Base-by-base conservation (phyloP, 2,888 invertebrate genomes). In the Pollenia labialis region DNA sequence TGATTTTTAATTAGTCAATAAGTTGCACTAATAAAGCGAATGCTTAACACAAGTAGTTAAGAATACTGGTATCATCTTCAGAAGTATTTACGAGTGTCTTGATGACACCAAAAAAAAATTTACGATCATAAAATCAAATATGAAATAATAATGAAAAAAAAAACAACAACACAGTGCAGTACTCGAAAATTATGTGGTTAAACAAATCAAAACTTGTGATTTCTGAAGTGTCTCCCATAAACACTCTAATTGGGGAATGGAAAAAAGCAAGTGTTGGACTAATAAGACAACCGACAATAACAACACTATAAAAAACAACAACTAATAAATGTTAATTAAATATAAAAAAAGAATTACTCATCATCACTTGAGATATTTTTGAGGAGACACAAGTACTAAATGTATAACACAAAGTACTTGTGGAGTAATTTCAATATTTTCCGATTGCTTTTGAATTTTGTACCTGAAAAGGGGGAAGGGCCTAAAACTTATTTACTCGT, bases 121-220 rank as follows among this genome's bases (percentile, higher is more conserved):
- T 46, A 48, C 77, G 58, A 69, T 50, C 50, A 58, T 10, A 18
- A 80, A 71, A 80, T 40, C 54, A 54, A 54, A 52, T 72, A 50
- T 8, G 11, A 44, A 71, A 62, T 40, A 32, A 32, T 32, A 32
- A 16, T 11, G 8, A 44, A 12, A 12, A 12, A 58, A 32, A 58
- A 32, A 14, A 58, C n/a, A 14, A 32, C n/a, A 62, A 11, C 46
- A 64, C 54, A 50, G 32, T 76, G 44, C 44, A 68, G 62, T 58
- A 76, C 86, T 86, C 71, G 80, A 86, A 66, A 83, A 72, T 81
- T 54, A 48, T 86, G 69, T 86, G 86, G 71, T 84, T 66, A 84
- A 81, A 81, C 71, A 87, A 83, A 87, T 81, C 80, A 62, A 76
- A 83, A 69, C 75, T 86, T 80, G 80, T 83, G 86, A 80, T 71